These are phyloP conservation scores for Dendrolimus houi DNA, from an alignment of 2,888 invertebrate genomes.

Conservation along the genomic window DNA sequence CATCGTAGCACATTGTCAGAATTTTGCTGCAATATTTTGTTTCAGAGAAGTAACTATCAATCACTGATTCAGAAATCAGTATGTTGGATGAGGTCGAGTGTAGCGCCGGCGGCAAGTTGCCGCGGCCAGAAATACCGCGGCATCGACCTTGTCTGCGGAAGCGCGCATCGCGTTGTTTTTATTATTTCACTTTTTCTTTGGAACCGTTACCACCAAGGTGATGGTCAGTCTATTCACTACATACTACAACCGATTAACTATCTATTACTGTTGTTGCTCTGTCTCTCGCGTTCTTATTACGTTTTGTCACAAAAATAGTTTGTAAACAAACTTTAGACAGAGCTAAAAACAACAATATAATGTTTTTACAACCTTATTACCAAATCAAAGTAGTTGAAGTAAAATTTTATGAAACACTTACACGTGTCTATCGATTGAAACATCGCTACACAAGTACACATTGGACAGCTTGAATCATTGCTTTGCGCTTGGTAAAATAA, in stretches of 20 bases:
- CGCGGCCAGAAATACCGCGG: slow-evolving; percentile 64
- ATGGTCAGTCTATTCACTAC: slow-evolving; percentile 36
- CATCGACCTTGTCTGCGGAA: slow-evolving; percentile 67
- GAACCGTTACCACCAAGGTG: slow-evolving; percentile 56
- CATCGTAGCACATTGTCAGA: too few species aligned
- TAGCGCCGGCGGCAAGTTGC: slow-evolving; percentile 35
- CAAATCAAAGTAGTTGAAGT: too few species aligned
- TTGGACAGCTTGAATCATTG: slow-evolving; percentile 25
- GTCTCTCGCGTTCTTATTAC: not conserved
- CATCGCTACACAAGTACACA: slow-evolving; percentile 9
- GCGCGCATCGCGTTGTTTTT: slow-evolving; percentile 61
- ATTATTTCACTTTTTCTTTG: slow-evolving; percentile 56
- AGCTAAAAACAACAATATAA: too few species aligned
- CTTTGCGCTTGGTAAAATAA: slow-evolving; percentile 39
- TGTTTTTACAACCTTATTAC: too few species aligned
- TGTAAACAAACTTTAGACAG: too few species aligned
- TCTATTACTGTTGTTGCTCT: not conserved
- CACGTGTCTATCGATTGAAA: slow-evolving; percentile 10
- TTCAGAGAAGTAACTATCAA: slow-evolving; percentile 50
- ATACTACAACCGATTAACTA: not conserved
- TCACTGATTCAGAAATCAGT: slow-evolving; percentile 46
- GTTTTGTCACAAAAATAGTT: too few species aligned
- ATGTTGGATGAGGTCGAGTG: slow-evolving; percentile 36
- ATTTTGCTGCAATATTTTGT: slow-evolving; percentile 34
- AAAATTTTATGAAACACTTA: slow-evolving; percentile 1